These are phyloP conservation scores for Gavialis gangeticus DNA, from an alignment of 2,113 vertebrate genomes.

Conservation along the genomic window DNA sequence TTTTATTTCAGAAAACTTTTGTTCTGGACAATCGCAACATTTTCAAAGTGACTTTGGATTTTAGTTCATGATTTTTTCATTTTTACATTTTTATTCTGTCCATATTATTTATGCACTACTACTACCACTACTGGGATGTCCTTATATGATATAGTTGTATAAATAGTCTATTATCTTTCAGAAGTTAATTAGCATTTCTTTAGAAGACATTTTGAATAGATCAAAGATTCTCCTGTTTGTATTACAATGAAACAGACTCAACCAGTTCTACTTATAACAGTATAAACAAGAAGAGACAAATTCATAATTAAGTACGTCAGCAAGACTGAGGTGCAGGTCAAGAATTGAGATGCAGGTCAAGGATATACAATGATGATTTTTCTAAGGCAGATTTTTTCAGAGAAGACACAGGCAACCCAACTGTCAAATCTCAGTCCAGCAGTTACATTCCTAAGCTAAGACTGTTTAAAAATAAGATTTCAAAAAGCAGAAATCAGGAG, in stretches of 20 bases:
- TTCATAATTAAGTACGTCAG: background rate
- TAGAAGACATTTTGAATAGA: background rate
- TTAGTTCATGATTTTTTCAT: background rate
- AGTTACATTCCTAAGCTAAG: background rate
- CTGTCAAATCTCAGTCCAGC: background rate
- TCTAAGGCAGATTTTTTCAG: background rate
- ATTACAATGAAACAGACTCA: background rate
- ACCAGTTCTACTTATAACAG: background rate
- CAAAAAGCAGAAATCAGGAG: background rate
- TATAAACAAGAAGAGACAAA: background rate
- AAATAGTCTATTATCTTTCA: background rate
- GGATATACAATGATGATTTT: background rate
- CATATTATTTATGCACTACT: background rate
- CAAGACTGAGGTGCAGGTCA: background rate
- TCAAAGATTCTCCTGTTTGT: background rate
- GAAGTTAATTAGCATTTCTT: background rate
- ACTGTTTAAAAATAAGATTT: background rate
- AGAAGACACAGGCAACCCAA: background rate
- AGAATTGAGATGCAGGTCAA: background rate
- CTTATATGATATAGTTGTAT: background rate
- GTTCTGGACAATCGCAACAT: rapidly evolving
- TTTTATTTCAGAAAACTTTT: background rate
- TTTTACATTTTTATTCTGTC: background rate
- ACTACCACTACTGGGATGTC: background rate
- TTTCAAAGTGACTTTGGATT: background rate